Evolutionary conservation across 2,113 vertebrate species (phyloP).

Genomic region (Brachionichthys hirsutus): DNA sequence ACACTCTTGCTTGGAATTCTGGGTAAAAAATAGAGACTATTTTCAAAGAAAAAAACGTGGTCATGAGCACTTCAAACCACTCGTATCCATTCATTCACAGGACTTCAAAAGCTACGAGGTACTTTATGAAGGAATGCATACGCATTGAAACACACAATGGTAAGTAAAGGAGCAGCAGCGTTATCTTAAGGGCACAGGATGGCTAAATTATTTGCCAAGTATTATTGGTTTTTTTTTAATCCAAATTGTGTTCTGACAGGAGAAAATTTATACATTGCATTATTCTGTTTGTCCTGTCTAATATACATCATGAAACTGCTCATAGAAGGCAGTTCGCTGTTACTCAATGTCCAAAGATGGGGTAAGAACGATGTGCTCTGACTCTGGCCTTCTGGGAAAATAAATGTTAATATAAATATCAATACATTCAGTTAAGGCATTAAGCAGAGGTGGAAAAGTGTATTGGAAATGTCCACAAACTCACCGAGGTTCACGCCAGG

Average conservation of each 20-base stretch:
- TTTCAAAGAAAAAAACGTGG: conserved; percentile 18
- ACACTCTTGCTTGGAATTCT: background rate
- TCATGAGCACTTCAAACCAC: conserved; percentile 10
- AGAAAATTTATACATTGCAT: conserved; percentile 1
- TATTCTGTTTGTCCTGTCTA: conserved; percentile 3
- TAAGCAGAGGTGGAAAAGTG: conserved; percentile 37
- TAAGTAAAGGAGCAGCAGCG: no score
- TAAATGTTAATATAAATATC: conserved; percentile 71
- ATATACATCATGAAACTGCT: conserved; percentile 14
- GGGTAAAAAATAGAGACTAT: background rate
- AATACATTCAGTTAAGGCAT: conserved; percentile 51
- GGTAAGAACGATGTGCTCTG: conserved; percentile 31
- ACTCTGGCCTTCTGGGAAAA: conserved; percentile 55
- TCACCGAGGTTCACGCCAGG: conserved; percentile 58
- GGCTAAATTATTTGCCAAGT: background rate
- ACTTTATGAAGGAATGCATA: background rate
- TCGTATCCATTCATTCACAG: conserved; percentile 8
- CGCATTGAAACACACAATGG: background rate
- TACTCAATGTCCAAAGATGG: conserved; percentile 19
- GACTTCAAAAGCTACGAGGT: conserved; percentile 4
- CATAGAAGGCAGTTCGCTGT: conserved; percentile 9
- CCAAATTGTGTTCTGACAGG: background rate
- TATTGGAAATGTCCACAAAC: conserved; percentile 56
- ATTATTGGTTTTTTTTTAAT: no score
- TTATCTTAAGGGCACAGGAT: background rate